phyloP scores from a whole-genome alignment of 2,888 invertebrate genomes.

The Tetheella fluctuosa region DNA sequence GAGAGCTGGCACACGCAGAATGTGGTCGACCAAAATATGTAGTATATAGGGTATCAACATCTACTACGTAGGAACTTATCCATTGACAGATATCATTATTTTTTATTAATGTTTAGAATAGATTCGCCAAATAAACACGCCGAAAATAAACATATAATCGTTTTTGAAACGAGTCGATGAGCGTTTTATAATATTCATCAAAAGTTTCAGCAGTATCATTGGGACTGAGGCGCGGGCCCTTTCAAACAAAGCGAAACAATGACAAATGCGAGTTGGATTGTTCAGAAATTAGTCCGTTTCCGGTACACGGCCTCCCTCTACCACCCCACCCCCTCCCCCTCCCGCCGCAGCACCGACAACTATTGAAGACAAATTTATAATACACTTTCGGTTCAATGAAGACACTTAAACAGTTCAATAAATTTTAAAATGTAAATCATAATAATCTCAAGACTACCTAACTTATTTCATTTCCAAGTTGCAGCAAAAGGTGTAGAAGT shows the following conservation, averaged over 20 bases:
- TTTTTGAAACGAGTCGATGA: neutral
- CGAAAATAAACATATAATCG: no score
- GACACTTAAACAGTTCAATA: neutral
- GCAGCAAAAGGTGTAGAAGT: no score
- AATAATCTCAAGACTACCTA: no score
- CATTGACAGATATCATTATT: neutral
- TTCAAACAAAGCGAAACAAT: constrained; percentile 21
- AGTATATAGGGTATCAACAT: no score
- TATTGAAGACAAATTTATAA: constrained; percentile 13
- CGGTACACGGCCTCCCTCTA: constrained; percentile 9
- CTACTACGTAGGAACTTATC: no score
- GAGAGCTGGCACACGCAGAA: no score
- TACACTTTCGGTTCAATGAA: neutral
- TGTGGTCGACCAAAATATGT: no score
- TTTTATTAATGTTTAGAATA: no score
- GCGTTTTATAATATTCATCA: neutral
- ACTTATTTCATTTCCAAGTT: no score
- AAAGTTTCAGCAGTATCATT: neutral
- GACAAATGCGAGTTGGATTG: constrained; percentile 30
- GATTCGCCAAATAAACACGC: no score
- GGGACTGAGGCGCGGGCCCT: neutral
- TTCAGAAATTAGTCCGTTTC: constrained; percentile 26
- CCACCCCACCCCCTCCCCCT: neutral
- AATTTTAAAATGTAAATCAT: neutral
- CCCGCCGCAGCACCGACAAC: constrained; percentile 5